Conservation (phyloP, 2,888 invertebrate genomes). For the Leptopilina myrica region DNA sequence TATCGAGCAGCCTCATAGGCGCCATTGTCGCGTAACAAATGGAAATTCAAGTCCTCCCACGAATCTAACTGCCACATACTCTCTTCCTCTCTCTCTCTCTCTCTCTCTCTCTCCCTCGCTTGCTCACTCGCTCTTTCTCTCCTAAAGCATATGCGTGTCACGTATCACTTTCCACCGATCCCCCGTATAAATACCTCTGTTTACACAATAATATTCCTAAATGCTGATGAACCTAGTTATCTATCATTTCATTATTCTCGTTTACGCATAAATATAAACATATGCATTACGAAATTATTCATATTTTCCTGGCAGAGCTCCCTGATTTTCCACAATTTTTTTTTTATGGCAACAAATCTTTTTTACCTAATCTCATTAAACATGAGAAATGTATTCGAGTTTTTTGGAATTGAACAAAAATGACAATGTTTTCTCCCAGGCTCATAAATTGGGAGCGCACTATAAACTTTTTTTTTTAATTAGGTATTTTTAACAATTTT, state of each 20-base stretch:
- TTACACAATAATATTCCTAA: constrained; percentile 72
- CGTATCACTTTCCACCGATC: constrained; percentile 72
- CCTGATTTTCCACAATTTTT: too few species aligned
- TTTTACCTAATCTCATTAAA: too few species aligned
- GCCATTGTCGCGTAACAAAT: constrained; percentile 70
- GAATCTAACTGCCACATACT: constrained; percentile 63
- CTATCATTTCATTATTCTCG: constrained; percentile 14
- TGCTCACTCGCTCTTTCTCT: constrained; percentile 45
- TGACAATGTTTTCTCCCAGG: too few species aligned
- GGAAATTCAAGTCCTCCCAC: constrained; percentile 68
- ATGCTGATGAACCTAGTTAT: constrained; percentile 65
- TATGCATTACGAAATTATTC: not conserved
- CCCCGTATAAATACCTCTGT: constrained; percentile 72
- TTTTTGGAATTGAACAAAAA: too few species aligned
- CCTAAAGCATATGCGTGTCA: constrained; percentile 71
- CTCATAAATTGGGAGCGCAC: too few species aligned
- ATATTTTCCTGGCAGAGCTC: too few species aligned
- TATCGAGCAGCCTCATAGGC: constrained; percentile 61
- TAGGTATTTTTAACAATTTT: too few species aligned
- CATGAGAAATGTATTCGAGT: too few species aligned
- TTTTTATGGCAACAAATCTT: too few species aligned
- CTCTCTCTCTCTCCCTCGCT: too few species aligned
- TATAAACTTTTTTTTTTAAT: too few species aligned
- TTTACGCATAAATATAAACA: not conserved
- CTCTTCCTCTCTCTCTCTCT: too few species aligned